These are phyloP conservation scores for Drosophila sulfurigaster DNA, from an alignment of 1,140 invertebrate genomes.

Conservation along the genomic window DNA sequence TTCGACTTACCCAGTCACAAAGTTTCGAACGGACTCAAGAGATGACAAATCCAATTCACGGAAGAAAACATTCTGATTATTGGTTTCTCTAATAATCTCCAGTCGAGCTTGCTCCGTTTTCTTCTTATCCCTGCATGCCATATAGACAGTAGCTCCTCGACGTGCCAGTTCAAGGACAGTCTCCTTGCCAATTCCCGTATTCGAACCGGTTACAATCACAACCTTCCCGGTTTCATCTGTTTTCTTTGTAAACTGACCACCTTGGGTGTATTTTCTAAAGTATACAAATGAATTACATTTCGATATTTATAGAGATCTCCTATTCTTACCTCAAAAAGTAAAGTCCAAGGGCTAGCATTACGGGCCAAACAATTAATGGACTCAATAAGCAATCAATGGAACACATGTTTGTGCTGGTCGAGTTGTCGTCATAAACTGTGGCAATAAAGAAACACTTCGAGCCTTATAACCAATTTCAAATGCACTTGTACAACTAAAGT, in stretches of 20 bases:
- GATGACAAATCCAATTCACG: slow-evolving; percentile 93
- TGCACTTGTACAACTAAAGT: too few relatives aligned
- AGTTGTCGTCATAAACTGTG: too few relatives aligned
- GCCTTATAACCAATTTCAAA: too few relatives aligned
- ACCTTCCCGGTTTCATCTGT: slow-evolving; percentile 89
- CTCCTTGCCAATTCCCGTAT: slow-evolving; percentile 95
- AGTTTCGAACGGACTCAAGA: slow-evolving; percentile 88
- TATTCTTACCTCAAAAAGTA: too few relatives aligned
- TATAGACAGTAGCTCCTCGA: slow-evolving; percentile 91
- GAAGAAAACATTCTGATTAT: slow-evolving; percentile 93
- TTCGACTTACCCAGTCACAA: too few relatives aligned
- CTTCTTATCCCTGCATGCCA: slow-evolving; percentile 92
- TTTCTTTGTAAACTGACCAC: slow-evolving; percentile 85
- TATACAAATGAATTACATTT: too few relatives aligned
- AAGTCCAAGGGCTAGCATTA: too few relatives aligned
- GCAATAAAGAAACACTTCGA: too few relatives aligned
- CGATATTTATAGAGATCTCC: too few relatives aligned
- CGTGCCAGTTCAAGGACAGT: slow-evolving; percentile 90
- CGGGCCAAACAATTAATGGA: too few relatives aligned
- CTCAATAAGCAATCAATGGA: too few relatives aligned
- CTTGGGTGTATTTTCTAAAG: slow-evolving; percentile 72
- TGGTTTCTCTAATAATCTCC: slow-evolving; percentile 94
- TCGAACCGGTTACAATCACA: slow-evolving; percentile 93
- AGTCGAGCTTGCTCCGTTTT: slow-evolving; percentile 90
- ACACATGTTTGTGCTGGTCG: too few relatives aligned